Evolutionary conservation across 2,888 invertebrate species (phyloP).

Genomic region (Steromphala cineraria): DNA sequence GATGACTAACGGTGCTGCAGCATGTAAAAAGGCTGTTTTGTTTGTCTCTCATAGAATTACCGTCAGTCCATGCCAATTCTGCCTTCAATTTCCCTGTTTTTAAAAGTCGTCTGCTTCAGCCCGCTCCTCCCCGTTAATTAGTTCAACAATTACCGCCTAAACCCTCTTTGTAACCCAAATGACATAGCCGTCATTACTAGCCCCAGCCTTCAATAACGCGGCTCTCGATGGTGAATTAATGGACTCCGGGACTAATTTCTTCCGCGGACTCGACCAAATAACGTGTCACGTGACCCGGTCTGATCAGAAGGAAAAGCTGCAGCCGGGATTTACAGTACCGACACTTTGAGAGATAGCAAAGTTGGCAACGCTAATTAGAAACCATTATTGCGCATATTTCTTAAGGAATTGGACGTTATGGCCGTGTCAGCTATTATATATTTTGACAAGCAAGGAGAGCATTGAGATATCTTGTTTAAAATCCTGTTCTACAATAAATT

Average conservation of each 20-base stretch:
- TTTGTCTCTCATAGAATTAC: conserved; percentile 11
- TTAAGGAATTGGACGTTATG: not conserved
- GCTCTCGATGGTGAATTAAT: conserved; percentile 11
- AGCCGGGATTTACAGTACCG: not conserved
- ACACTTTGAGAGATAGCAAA: not conserved
- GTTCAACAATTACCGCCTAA: conserved; percentile 20
- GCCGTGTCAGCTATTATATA: not conserved
- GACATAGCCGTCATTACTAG: conserved; percentile 14
- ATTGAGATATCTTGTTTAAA: too few relatives aligned
- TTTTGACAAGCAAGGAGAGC: too few relatives aligned
- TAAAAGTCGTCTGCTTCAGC: conserved; percentile 7
- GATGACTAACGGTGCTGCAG: conserved; percentile 1
- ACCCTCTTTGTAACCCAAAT: conserved; percentile 19
- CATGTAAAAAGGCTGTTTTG: conserved; percentile 3
- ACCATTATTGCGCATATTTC: not conserved
- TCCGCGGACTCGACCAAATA: conserved; percentile 10
- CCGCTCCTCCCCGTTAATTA: conserved; percentile 12
- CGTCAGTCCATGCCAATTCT: conserved; percentile 6
- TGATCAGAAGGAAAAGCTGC: not conserved
- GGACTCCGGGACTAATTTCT: conserved; percentile 19
- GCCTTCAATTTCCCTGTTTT: conserved; percentile 17
- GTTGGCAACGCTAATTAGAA: conserved; percentile 13
- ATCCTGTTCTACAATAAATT: too few relatives aligned
- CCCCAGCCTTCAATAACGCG: conserved; percentile 7
- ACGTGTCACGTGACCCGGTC: conserved; percentile 9